These are phyloP conservation scores for Amphimedon queenslandica DNA, from an alignment of 37 sponge, comb jelly and placozoan species.

Conservation along the genomic window DNA sequence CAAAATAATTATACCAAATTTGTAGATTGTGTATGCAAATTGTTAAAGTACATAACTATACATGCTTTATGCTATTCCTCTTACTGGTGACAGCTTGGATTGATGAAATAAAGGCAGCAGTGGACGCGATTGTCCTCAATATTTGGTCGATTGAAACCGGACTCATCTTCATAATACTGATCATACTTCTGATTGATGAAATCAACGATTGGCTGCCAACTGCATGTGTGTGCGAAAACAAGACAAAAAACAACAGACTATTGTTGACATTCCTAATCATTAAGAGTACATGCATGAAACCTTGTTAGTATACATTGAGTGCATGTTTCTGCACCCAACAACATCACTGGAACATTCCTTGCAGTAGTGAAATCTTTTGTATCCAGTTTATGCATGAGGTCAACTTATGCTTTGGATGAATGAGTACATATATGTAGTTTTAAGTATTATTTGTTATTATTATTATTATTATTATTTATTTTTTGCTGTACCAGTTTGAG, in stretches of 20 bases:
- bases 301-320: not conserved
- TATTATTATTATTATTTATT: too few relatives aligned
- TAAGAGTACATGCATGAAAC: not conserved
- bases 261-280: too few relatives aligned
- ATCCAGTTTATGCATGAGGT: slow-evolving; percentile 8
- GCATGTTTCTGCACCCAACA: not conserved
- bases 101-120: slow-evolving; percentile 96
- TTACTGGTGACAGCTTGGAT: slow-evolving; percentile 92
- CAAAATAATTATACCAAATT: too few relatives aligned
- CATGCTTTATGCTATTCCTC: too few relatives aligned
- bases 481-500: slow-evolving; percentile 76
- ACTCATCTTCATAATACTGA: slow-evolving; percentile 90
- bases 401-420: not conserved
- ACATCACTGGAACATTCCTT: not conserved
- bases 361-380: not conserved
- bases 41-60: too few relatives aligned
- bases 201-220: slow-evolving; percentile 91
- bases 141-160: slow-evolving; percentile 91
- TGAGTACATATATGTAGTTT: too few relatives aligned
- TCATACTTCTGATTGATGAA: slow-evolving; percentile 93
- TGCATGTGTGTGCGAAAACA: too few relatives aligned
- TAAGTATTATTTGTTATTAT: too few relatives aligned
- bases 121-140: slow-evolving; percentile 96
- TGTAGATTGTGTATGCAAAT: too few relatives aligned
- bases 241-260: too few relatives aligned